Evolutionary conservation across 2,797 vertebrate genomes (phyloP).

Genomic region (Brotogeris chrysoptera): DNA sequence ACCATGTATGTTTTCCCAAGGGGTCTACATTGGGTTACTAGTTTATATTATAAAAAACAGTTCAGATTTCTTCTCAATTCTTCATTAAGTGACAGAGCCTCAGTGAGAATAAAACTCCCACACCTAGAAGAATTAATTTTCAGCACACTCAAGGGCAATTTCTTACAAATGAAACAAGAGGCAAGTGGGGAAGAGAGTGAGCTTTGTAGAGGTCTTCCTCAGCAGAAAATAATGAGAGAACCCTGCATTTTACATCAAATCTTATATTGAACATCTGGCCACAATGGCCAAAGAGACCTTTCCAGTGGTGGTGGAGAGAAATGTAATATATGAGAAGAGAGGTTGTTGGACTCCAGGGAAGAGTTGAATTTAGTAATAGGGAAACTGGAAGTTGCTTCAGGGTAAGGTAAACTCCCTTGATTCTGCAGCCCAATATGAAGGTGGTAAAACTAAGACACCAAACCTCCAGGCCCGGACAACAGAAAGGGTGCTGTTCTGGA

Average conservation of each 20-base stretch:
- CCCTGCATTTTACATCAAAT: not conserved
- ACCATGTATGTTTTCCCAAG: fast-evolving
- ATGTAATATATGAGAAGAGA: fast-evolving
- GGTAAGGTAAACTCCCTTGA: fast-evolving
- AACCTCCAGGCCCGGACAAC: not conserved
- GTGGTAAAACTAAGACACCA: fast-evolving
- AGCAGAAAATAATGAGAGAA: not conserved
- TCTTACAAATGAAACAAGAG: not conserved
- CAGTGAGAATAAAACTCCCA: not conserved
- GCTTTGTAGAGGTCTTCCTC: not conserved
- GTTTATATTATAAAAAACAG: not conserved
- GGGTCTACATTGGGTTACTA: fast-evolving
- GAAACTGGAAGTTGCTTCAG: not conserved
- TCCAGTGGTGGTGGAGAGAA: not conserved
- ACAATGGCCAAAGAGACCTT: not conserved
- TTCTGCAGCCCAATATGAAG: not conserved
- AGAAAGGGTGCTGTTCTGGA: not conserved
- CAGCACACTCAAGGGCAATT: not conserved
- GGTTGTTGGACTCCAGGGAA: not conserved
- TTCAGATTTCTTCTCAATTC: not conserved
- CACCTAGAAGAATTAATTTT: not conserved
- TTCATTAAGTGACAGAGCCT: not conserved
- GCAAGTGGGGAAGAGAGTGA: not conserved
- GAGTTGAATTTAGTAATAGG: fast-evolving
- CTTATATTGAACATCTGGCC: no score